These are phyloP conservation scores for Formica aserva DNA, from an alignment of 2,888 invertebrate species.

Conservation along the genomic window DNA sequence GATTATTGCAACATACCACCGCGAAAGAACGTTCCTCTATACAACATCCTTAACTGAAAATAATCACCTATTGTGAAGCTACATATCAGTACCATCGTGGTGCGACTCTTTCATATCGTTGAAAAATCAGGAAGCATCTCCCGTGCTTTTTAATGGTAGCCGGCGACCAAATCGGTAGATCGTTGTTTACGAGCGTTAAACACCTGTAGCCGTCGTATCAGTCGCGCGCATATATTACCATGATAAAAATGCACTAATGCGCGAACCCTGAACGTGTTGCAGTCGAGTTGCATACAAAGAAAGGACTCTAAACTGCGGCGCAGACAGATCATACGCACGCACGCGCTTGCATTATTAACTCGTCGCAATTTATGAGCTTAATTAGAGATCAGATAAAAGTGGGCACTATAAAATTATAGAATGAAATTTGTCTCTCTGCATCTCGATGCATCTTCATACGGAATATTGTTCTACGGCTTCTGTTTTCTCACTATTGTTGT, in stretches of 20 bases:
- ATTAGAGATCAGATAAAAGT: conserved; percentile 82
- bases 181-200: conserved; percentile 67
- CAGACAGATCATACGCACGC: conserved; percentile 38
- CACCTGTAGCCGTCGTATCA: conserved; percentile 68
- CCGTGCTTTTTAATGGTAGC: conserved; percentile 25
- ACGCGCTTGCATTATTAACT: conserved; percentile 77
- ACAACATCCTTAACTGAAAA: conserved; percentile 25
- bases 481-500: background rate
- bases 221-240: conserved; percentile 60
- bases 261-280: conserved; percentile 1
- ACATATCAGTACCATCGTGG: conserved; percentile 37
- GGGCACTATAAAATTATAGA: conserved; percentile 81
- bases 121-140: conserved; percentile 19
- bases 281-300: conserved; percentile 25
- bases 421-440: conserved; percentile 69
- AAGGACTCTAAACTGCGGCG: conserved; percentile 46
- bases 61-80: conserved; percentile 47
- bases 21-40: conserved; percentile 25
- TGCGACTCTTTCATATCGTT: conserved; percentile 25
- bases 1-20: background rate
- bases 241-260: conserved; percentile 11
- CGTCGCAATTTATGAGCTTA: conserved; percentile 84
- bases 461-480: conserved; percentile 46
- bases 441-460: conserved; percentile 21
- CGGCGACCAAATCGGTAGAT: conserved; percentile 52